Base-by-base conservation (phyloP, 2,113 vertebrate genomes). In the Bettongia penicillata region DNA sequence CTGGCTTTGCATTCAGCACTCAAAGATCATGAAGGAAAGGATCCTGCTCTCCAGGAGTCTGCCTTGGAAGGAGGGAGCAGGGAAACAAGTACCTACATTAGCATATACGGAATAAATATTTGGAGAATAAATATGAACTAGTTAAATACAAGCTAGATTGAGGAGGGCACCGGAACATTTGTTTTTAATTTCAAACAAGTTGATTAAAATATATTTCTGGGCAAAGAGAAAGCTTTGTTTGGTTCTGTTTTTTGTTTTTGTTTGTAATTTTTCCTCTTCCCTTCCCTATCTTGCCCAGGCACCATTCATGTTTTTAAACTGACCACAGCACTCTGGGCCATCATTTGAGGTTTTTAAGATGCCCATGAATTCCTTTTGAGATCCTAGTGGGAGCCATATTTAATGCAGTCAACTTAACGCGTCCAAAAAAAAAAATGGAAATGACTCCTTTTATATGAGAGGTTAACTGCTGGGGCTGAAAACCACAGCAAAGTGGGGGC, bases 401-500 rank as follows among this genome's bases (percentile, higher is more conserved):
- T 93, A 95, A 95, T 94, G 43, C 68, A 94, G 57, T 97, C 92
- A 94, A 93, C 31, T 96, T 94, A 95, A 57, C 94, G 91, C 92
- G 50, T 89, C 93, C 49, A 89, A 93, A 93, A 94, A 89, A 89
- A 55, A 77, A 77, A 84, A 84, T 84, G 68, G 68, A 84, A 84
- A 96, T 97, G 90, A 61, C 50, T 19, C 95, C 94, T 94, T 95
- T 95, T 95, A 6, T 96, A 91, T 61, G 12, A 12, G 93, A 95
- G 91, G 93, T 92, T 97, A 95, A 94, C 23, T 91, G 96, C 68
- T 93, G 95, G 96, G 96, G 93, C 96, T 97, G 48, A 97, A 97
- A 98, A 97, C 92, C 92, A 94, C 90, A 95, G 14, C 84, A 96
- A 98, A 98, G 96, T 31, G 12, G 51, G 95, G 95, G 57, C 94